Evolutionary conservation across 2,888 invertebrate species (phyloP), one percentile per base, ranked within the genome.

Genomic region (Zhengitettix transpicula): DNA sequence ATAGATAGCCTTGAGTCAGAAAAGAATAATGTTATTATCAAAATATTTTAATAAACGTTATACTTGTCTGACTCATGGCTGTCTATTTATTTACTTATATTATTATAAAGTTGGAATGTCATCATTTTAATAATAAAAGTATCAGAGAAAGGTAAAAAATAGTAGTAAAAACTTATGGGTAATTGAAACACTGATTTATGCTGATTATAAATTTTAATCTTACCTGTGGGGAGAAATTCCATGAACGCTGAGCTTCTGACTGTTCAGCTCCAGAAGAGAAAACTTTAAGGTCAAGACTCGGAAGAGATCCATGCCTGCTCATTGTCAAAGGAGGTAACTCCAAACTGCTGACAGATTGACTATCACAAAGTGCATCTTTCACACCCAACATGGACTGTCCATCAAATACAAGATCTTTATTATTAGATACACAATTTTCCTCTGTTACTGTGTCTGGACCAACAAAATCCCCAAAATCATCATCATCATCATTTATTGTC

Each of bases 261-360:
- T 55, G 71, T 70, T 63, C 67, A 64, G 64, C 66, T 68, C 59
- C 69, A 58, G 69, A 68, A 65, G 72, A 65, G 64, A 73, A 73
- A 58, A 68, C 71, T 64, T 74, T 73, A 59, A 73, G 68, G 69
- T 74, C 73, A 61, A 74, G 70, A 63, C 73, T 73, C 59, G 72
- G 72, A 58, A 73, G 71, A 41, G 73, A 73, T 61, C 70, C 70
- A 59, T 73, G 73, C 62, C 72, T 67, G 61, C 62, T 63, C 17
- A 61, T 57, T 14, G 70, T 70, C 61, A 72, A 67, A 61, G 68
- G 66, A 59, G 67, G 70, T 57, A 71, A 67, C 60, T 74, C 73
- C 64, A 72, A 67, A 66, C 72, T 73, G 64, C 71, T 72, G 42
- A 72, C 68, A 47, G 73, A 73, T 62, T 71, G 66, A 61, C 68